phyloP scores from a whole-genome alignment of 2,888 invertebrate genomes.

The Ethmia dodecea region DNA sequence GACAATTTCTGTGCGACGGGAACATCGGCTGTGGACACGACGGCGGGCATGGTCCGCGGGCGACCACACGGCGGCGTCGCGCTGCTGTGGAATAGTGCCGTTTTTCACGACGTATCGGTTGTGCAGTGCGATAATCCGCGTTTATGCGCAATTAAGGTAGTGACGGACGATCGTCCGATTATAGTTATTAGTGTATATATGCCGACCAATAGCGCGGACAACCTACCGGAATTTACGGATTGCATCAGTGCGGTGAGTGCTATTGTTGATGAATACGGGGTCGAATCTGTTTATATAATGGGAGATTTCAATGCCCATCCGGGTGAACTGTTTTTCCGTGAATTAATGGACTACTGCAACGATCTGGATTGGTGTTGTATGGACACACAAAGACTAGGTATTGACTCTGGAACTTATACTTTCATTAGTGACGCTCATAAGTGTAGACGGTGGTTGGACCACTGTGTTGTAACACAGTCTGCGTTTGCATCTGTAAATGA shows the following conservation, averaged over 20 bases:
- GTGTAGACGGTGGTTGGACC: constrained; percentile 14
- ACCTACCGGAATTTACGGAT: constrained; percentile 7
- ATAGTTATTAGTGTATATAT: constrained; percentile 7
- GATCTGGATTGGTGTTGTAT: constrained; percentile 10
- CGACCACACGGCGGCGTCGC: constrained; percentile 18
- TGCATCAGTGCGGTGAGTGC: constrained; percentile 5
- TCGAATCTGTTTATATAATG: constrained; percentile 11
- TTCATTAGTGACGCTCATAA: no score
- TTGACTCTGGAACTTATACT: constrained; percentile 8
- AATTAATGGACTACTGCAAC: constrained; percentile 8
- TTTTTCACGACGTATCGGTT: no score
- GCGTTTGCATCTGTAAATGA: constrained; percentile 1
- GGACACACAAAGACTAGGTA: constrained; percentile 8
- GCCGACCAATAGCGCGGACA: constrained; percentile 8
- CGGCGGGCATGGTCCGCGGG: constrained; percentile 14
- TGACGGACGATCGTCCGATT: no score
- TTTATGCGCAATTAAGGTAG: no score
- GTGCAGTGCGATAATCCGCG: no score
- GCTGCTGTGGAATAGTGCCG: constrained; percentile 12
- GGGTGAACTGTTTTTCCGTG: constrained; percentile 7
- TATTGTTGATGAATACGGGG: constrained; percentile 1
- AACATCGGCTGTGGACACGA: constrained; percentile 12
- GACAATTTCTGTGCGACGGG: constrained; percentile 4
- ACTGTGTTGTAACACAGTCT: constrained; percentile 10
- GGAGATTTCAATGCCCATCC: constrained; percentile 16